These are phyloP conservation scores for Chouioia cunea DNA, from an alignment of 2,888 invertebrate genomes.

Conservation along the genomic window DNA sequence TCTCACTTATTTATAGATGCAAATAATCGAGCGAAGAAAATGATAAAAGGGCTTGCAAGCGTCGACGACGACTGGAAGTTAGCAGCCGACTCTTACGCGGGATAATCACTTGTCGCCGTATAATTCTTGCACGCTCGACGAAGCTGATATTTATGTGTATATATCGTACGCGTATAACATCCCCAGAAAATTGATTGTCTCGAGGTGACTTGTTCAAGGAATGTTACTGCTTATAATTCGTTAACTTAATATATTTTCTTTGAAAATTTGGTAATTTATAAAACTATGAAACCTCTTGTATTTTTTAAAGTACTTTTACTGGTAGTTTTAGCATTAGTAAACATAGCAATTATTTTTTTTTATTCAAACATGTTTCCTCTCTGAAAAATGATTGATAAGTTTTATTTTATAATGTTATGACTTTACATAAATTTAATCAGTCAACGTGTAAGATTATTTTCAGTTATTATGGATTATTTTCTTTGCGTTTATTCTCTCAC, in stretches of 20 bases:
- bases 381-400: no score
- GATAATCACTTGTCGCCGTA: constrained; percentile 41
- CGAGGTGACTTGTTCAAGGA: constrained; percentile 24
- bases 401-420: no score
- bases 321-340: no score
- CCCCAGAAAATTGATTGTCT: constrained; percentile 40
- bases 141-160: constrained; percentile 15
- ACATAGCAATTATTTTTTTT: no score
- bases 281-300: no score
- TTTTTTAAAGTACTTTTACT: no score
- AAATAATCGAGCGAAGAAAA: constrained; percentile 30
- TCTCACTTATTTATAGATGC: constrained; percentile 23
- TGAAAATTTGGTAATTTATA: no score
- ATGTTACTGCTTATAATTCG: background rate
- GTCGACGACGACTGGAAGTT: constrained; percentile 9
- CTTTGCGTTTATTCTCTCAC: no score
- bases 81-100: constrained; percentile 21
- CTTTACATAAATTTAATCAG: no score
- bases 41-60: constrained; percentile 23
- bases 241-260: background rate
- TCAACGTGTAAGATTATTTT: no score
- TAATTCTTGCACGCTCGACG: constrained; percentile 44
- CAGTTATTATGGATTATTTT: no score
- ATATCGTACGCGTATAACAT: constrained; percentile 1
- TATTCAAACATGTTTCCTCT: no score